These are phyloP conservation scores for Mesorhabditis spiculigera DNA, from an alignment of 2,888 invertebrate genomes.

Conservation along the genomic window DNA sequence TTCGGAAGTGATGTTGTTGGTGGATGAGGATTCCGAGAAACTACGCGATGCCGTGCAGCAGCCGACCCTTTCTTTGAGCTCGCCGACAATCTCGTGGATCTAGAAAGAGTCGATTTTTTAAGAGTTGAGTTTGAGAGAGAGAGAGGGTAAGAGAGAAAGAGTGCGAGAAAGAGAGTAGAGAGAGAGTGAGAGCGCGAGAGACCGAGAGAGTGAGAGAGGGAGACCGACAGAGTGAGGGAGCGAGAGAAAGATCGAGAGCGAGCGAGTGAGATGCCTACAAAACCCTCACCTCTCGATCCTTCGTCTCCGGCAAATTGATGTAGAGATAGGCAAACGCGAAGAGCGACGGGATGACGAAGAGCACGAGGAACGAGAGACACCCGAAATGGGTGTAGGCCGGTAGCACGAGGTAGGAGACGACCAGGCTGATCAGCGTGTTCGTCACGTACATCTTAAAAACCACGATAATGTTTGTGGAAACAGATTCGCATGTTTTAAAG, in stretches of 20 bases:
- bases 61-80: background rate
- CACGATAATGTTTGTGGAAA: background rate
- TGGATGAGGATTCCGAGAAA: no score
- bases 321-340: background rate
- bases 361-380: background rate
- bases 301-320: constrained; percentile 2
- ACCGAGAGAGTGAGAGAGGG: no score
- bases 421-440: background rate
- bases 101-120: background rate
- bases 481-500: background rate
- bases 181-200: no score
- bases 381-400: constrained; percentile 3
- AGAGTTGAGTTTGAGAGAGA: no score
- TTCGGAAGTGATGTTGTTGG: no score
- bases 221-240: no score
- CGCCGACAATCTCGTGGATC: constrained; percentile 5
- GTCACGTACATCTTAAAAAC: background rate
- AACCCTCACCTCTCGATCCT: background rate
- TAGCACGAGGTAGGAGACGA: constrained; percentile 4
- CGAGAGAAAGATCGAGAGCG: no score
- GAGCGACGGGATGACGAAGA: constrained; percentile 4
- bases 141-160: no score
- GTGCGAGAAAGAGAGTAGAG: no score
- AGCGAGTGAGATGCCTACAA: background rate
- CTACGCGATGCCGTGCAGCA: background rate